Evolutionary conservation across 2,888 invertebrate species (phyloP).

Genomic region (Drosophila anomelani): DNA sequence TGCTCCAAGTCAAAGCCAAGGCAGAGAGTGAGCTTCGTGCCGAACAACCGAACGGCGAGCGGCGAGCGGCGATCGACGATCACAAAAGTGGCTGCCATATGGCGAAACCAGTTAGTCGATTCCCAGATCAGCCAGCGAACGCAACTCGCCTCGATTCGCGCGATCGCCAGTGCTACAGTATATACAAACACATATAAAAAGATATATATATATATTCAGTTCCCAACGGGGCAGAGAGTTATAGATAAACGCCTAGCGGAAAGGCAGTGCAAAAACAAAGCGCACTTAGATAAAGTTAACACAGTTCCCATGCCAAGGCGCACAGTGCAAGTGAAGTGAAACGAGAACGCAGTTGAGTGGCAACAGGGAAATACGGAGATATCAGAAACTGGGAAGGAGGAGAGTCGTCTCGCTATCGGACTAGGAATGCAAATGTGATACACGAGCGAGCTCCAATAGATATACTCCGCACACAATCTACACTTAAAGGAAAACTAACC

Average conservation of each 20-base stretch:
- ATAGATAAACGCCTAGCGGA: slow-evolving; percentile 18
- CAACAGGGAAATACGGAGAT: slow-evolving; percentile 16
- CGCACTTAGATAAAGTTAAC: slow-evolving; percentile 45
- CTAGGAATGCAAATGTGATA: slow-evolving; percentile 66
- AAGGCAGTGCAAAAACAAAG: slow-evolving; percentile 38
- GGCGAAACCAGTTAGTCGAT: slow-evolving; percentile 82
- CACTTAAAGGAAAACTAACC: slow-evolving; percentile 23
- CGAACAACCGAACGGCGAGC: not conserved
- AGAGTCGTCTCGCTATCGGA: slow-evolving; percentile 16
- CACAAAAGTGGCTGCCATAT: slow-evolving; percentile 71
- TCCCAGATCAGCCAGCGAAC: slow-evolving; percentile 55
- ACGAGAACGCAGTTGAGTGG: slow-evolving; percentile 43
- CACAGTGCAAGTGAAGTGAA: slow-evolving; percentile 53
- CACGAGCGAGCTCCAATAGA: slow-evolving; percentile 39
- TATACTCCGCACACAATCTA: slow-evolving; percentile 17
- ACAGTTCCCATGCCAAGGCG: slow-evolving; percentile 55
- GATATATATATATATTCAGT: slow-evolving; percentile 5
- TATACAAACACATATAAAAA: not conserved
- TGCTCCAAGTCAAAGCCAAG: not conserved
- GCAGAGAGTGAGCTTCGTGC: slow-evolving; percentile 6
- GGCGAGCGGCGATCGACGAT: slow-evolving; percentile 26
- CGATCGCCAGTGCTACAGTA: slow-evolving; percentile 30
- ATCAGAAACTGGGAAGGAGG: not conserved
- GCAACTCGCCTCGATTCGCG: slow-evolving; percentile 33
- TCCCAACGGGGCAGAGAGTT: slow-evolving; percentile 20